Conservation (phyloP, 1,140 invertebrate species). For the Sitophilus oryzae region DNA sequence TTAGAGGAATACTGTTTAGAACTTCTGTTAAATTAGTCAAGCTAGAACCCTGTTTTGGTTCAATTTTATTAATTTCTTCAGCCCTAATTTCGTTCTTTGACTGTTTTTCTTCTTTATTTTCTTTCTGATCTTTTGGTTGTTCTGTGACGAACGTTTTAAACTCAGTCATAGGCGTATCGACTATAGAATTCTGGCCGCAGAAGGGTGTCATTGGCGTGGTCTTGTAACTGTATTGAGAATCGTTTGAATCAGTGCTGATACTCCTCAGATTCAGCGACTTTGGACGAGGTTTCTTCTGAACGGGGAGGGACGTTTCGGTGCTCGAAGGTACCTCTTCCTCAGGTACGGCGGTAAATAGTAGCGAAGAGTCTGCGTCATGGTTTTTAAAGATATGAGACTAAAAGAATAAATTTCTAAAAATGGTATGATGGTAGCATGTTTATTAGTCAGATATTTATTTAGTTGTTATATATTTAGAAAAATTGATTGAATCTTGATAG, state of each 20-base stretch:
- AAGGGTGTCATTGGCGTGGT: conserved; percentile 40
- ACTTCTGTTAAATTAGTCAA: conserved; percentile 2
- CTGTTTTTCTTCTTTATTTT: neutral
- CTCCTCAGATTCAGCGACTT: conserved; percentile 47
- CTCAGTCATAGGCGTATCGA: conserved; percentile 68
- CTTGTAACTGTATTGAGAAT: neutral
- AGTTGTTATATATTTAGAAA: too few species aligned
- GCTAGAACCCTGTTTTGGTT: conserved; percentile 3
- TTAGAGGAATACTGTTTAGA: conserved; percentile 9
- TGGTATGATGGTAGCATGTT: too few species aligned
- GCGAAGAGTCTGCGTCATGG: conserved; percentile 57
- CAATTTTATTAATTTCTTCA: neutral
- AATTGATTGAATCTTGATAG: too few species aligned
- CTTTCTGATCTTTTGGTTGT: neutral
- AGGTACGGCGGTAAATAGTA: conserved; percentile 70
- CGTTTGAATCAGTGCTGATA: conserved; percentile 13
- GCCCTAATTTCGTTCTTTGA: neutral
- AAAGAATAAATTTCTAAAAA: neutral
- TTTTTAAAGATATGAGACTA: neutral
- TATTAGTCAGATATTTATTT: too few species aligned
- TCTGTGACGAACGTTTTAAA: conserved; percentile 53
- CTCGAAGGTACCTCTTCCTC: conserved; percentile 53
- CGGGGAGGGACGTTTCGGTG: conserved; percentile 35
- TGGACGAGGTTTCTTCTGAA: conserved; percentile 35
- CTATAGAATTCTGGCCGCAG: conserved; percentile 61